Evolutionary conservation across 2,888 invertebrate genomes (phyloP).

Genomic region (Volucella zonaria): DNA sequence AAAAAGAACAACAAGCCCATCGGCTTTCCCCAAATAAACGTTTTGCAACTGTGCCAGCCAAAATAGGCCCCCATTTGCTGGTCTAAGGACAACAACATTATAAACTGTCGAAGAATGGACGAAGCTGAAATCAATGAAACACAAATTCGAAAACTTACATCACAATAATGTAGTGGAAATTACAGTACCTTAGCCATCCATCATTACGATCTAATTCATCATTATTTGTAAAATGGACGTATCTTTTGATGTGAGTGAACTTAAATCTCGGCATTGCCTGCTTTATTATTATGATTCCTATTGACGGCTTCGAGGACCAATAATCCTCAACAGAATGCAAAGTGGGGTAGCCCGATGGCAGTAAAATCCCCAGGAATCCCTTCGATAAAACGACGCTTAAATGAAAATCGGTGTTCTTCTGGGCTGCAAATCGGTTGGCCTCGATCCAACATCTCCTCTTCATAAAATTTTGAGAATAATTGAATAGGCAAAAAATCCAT

Average conservation of each 20-base stretch:
- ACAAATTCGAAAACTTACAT: neutral
- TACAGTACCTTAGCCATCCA: neutral
- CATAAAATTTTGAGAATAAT: too few relatives aligned
- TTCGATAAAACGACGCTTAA: neutral
- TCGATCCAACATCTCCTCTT: too few relatives aligned
- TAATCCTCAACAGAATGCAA: neutral
- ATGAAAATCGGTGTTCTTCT: neutral
- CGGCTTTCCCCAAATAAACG: neutral
- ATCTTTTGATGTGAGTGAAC: neutral
- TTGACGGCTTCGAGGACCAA: neutral
- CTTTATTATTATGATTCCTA: neutral
- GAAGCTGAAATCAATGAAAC: too few relatives aligned
- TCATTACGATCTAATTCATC: neutral
- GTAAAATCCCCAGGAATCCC: neutral
- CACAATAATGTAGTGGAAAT: neutral
- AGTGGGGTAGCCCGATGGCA: neutral
- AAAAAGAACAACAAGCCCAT: neutral
- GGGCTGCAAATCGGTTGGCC: neutral
- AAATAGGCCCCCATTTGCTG: neutral
- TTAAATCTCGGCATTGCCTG: neutral
- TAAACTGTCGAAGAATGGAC: neutral
- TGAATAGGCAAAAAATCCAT: neutral
- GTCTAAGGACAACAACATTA: neutral
- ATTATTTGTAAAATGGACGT: neutral
- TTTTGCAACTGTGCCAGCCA: neutral